These are phyloP conservation scores for Petrocephalus zakoni DNA, from an alignment of 2,113 vertebrate species.

Conservation along the genomic window DNA sequence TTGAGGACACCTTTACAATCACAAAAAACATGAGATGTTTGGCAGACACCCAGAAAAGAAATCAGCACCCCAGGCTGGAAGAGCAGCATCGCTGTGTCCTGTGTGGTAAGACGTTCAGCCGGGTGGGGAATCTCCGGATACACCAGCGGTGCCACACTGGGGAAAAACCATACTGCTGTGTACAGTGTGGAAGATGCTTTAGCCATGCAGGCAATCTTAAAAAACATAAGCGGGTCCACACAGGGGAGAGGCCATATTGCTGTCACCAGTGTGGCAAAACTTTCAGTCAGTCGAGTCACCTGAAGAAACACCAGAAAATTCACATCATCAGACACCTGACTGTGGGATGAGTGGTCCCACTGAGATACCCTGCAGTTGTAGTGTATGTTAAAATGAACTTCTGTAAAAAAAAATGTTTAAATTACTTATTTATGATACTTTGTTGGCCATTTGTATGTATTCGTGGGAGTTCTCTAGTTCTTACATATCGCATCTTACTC, in stretches of 20 bases:
- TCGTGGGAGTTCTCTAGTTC: background rate
- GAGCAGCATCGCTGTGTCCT: conserved; percentile 18
- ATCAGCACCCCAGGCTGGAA: background rate
- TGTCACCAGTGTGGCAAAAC: conserved; percentile 23
- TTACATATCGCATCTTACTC: background rate
- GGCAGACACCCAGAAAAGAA: conserved; percentile 32
- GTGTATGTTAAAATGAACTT: background rate
- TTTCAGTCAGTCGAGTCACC: conserved; percentile 55
- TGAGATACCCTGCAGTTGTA: background rate
- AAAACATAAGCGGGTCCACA: conserved; percentile 19
- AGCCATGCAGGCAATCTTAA: conserved; percentile 29
- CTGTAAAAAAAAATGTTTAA: background rate
- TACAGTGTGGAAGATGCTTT: conserved; percentile 23
- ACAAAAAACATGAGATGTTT: conserved; percentile 30
- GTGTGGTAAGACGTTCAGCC: conserved; percentile 21
- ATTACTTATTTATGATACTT: background rate
- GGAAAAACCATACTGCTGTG: conserved; percentile 18
- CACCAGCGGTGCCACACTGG: conserved; percentile 26
- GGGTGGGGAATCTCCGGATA: conserved; percentile 21
- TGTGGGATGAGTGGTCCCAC: background rate
- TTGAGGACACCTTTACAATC: conserved; percentile 32
- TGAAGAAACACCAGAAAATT: conserved; percentile 61
- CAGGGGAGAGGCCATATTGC: conserved; percentile 31
- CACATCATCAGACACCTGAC: conserved; percentile 41
- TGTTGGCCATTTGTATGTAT: background rate